A percentile compares a stretch with the other conserved stretches of the same genome.
phyloP scores from a whole-genome alignment of 2,113 vertebrate species.

The Spermophilus dauricus region DNA sequence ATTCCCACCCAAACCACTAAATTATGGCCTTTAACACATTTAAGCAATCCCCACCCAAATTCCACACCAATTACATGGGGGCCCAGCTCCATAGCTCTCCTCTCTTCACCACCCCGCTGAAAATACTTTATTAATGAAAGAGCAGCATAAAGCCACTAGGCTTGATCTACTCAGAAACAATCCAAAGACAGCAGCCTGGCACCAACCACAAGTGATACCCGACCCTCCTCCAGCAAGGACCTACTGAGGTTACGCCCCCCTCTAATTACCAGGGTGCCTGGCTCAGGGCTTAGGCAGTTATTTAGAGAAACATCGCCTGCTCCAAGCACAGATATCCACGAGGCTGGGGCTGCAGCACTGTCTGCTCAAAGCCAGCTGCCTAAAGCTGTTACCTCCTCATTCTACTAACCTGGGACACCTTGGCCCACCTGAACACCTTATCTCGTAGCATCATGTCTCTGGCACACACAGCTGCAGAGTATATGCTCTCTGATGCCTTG shows the following conservation, averaged over 20 bases:
- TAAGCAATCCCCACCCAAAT: constrained; percentile 74
- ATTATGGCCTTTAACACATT: constrained; percentile 55
- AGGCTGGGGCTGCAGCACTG: background rate
- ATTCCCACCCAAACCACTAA: constrained; percentile 75
- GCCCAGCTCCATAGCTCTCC: constrained; percentile 1
- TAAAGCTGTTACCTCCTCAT: background rate
- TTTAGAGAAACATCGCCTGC: constrained; percentile 55
- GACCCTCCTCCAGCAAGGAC: constrained; percentile 63
- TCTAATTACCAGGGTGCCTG: constrained; percentile 70
- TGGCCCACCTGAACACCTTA: background rate
- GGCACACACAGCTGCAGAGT: constrained; percentile 93
- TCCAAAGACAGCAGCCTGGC: constrained; percentile 39
- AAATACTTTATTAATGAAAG: constrained; percentile 84
- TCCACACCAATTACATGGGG: constrained; percentile 76
- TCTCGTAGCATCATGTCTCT: constrained; percentile 91
- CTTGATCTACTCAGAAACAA: background rate
- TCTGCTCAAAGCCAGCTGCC: background rate
- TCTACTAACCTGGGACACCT: background rate
- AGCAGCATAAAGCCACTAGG: constrained; percentile 76
- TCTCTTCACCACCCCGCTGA: constrained; percentile 46
- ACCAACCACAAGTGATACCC: constrained; percentile 1
- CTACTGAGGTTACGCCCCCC: background rate
- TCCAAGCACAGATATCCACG: background rate
- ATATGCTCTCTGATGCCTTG: constrained; percentile 96
- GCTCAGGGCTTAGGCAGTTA: constrained; percentile 38